Evolutionary conservation across 2,797 vertebrate genomes (phyloP), one percentile per base, ranked within the genome.

Genomic region (Echiichthys vipera): DNA sequence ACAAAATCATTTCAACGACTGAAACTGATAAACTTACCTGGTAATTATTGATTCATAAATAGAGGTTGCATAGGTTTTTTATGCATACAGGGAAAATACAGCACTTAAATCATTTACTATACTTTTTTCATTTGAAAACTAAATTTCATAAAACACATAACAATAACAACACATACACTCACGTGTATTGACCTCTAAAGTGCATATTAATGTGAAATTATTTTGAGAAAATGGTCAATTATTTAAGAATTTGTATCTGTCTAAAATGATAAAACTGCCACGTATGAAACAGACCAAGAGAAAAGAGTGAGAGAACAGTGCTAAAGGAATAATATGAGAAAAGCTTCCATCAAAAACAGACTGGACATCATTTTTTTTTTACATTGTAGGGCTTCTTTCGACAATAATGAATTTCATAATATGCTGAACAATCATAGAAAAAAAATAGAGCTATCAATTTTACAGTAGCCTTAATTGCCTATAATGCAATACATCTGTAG

Each of bases 61-160:
- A 37, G 0, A 1, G 8, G 7, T 39, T 18, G 37, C 9, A 22
- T 9, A 11, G 25, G 0, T 8, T 11, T 43, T 34, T 15, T 1
- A 32, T 36, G 22, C 14, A 14, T 12, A 56, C 20, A 69, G 2
- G 13, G 11, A 20, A 55, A 72, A 25, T 12, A 24, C n/a, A 40
- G 50, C 7, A 42, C 12, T 8, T 15, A 42, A 50, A 36, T 18
- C 11, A 9, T 1, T 17, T 20, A 18, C 3, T 24, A 17, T 36
- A 3, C 14, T 18, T 18, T 22, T 3, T 70, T 43, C n/a, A 27
- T 12, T 76, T 14, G 17, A 77, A 55, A 59, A 42, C 3, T 14
- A 3, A 18, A n/a, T 20, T 34, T 25, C 0, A 30, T 9, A 6
- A 54, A 37, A 25, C 15, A 36, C 43, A n/a, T 1, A 29, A 5